These are phyloP conservation scores for Lateolabrax maculatus DNA, from an alignment of 2,797 vertebrate species.

Conservation along the genomic window DNA sequence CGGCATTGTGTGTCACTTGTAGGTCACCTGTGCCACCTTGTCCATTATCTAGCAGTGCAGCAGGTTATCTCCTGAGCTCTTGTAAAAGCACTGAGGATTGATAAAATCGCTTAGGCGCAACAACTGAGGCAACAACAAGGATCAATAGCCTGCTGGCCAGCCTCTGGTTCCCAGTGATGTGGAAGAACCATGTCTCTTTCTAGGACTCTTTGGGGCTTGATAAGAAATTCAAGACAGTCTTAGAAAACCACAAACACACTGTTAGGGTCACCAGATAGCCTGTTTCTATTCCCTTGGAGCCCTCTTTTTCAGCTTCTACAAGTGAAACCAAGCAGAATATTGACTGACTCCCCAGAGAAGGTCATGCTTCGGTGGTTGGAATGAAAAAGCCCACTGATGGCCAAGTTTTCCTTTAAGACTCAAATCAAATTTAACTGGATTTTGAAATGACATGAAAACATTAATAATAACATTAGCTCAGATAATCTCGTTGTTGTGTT, in stretches of 20 bases:
- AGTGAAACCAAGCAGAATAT: slow-evolving; percentile 5
- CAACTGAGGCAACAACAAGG: neutral
- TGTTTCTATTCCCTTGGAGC: neutral
- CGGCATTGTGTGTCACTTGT: neutral
- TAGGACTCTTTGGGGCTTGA: slow-evolving; percentile 1
- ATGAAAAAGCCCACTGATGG: neutral
- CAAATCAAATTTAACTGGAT: neutral
- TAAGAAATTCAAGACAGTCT: neutral
- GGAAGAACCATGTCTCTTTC: neutral
- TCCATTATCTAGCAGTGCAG: neutral
- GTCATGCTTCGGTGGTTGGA: neutral
- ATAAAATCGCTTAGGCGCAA: neutral
- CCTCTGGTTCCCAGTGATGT: neutral
- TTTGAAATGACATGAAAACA: slow-evolving; percentile 1
- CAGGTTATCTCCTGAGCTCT: slow-evolving; percentile 25
- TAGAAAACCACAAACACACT: slow-evolving; percentile 1
- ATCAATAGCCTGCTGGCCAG: slow-evolving; percentile 14
- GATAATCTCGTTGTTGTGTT: neutral
- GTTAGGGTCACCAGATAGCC: neutral
- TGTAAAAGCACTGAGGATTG: slow-evolving; percentile 7
- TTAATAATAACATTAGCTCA: neutral
- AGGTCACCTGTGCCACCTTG: neutral
- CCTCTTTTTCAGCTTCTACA: neutral
- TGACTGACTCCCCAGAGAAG: slow-evolving; percentile 23
- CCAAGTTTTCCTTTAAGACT: neutral